Percentiles rank a stretch among this genome's conserved stretches.
phyloP scores from a whole-genome alignment of 2,113 vertebrate genomes.

The Odocoileus hemionus region DNA sequence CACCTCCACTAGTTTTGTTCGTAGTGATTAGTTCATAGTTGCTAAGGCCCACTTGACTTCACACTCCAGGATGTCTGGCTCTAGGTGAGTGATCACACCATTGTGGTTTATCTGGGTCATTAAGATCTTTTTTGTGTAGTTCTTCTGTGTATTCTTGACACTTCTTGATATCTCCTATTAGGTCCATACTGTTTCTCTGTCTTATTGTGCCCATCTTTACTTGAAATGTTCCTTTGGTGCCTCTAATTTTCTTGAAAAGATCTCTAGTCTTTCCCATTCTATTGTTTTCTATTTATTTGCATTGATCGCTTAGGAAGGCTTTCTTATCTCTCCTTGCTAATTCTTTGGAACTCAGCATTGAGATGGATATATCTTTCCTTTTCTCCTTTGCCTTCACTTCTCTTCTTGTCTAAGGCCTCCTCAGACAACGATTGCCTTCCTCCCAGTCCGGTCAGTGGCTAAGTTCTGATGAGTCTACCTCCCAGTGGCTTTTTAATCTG shows the following conservation, averaged over 20 bases:
- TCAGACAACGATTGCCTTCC: neutral
- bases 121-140: neutral
- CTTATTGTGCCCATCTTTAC: neutral
- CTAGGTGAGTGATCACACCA: neutral
- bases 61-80: neutral
- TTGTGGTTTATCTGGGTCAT: neutral
- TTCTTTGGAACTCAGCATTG: neutral
- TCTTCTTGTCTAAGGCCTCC: neutral
- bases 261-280: neutral
- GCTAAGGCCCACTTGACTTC: neutral
- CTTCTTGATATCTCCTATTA: neutral
- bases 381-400: neutral
- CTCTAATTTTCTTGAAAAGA: neutral
- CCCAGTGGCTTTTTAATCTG: neutral
- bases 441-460: neutral
- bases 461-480: neutral
- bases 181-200: neutral
- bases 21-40: neutral
- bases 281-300: neutral
- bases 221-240: neutral
- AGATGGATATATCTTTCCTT: neutral
- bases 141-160: neutral
- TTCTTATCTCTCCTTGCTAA: neutral
- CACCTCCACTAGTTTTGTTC: neutral
- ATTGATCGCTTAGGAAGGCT: neutral